Conservation (phyloP, 2,797 vertebrate species). For the Spea hammondii region DNA sequence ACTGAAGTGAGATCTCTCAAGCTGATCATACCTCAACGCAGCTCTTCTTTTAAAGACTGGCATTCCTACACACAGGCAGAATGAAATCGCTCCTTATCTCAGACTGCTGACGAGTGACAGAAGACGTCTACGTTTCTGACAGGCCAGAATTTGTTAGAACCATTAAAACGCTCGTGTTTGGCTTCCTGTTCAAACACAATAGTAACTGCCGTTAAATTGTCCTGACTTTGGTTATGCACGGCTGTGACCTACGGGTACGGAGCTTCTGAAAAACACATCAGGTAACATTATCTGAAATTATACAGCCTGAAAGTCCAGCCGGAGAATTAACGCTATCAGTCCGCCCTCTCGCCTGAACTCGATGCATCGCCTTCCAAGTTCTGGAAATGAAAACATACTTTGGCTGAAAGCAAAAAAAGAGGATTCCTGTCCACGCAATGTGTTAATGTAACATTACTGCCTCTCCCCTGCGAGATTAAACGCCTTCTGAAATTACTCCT, state of each 20-base stretch:
- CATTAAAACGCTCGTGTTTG: no score
- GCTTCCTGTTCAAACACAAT: no score
- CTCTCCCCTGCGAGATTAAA: constrained; percentile 39
- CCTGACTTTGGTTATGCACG: neutral
- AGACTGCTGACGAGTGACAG: no score
- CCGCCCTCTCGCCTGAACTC: constrained; percentile 23
- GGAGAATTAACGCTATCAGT: neutral
- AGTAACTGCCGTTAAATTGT: no score
- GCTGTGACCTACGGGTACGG: neutral
- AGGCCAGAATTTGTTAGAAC: no score
- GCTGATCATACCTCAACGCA: no score
- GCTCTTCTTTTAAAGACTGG: no score
- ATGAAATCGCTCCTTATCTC: no score
- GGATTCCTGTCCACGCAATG: constrained; percentile 23
- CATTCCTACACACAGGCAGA: no score
- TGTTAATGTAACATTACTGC: constrained; percentile 10
- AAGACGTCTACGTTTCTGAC: no score
- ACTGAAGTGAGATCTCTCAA: no score
- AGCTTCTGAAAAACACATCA: constrained; percentile 20
- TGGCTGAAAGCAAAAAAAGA: constrained; percentile 11
- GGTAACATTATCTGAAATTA: neutral
- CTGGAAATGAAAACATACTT: constrained; percentile 48
- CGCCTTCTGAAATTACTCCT: constrained; percentile 51
- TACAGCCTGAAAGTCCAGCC: constrained; percentile 21
- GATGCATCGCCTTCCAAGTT: constrained; percentile 39